Evolutionary conservation across 2,113 vertebrate species (phyloP), one percentile per base, ranked within the genome.

Genomic region (Cryptoleucopteryx plumbea): DNA sequence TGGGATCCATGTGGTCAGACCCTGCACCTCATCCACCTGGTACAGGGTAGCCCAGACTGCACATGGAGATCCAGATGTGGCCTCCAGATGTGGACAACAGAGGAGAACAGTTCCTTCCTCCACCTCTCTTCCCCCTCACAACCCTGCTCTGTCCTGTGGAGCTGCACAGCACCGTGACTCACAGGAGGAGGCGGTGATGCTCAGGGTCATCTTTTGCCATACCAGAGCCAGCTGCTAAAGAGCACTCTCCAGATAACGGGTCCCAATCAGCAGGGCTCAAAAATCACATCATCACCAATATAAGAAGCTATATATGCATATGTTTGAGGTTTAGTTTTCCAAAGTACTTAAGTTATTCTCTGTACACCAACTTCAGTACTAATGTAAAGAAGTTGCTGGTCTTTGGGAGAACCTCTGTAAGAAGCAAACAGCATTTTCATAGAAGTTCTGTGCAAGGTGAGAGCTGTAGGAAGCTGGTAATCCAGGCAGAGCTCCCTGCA

Each of bases 1-100:
- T 23, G 32, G n/a, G 36, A 58, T 68, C 22, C 0, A 0, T 7
- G 5, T 42, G 23, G 9, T 62, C 61, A 59, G 40, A 52, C 14
- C n/a, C 40, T 36, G 38, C 6, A 15, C 8, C 2, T 0, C 1
- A 4, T 66, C 14, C 23, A 11, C 23, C 45, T 38, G 36, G 29
- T 17, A 10, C 20, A 47, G 9, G 36, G 65, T 26, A 90, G 34
- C 17, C 32, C 22, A 15, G 20, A 12, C 36, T 58, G 32, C 58
- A 40, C 0, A 1, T 11, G 42, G 27, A 56, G 18, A 23, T 79
- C 79, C 56, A 47, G 40, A 23, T 2, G 1, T 14, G 52, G 17
- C 61, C 40, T 74, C 20, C 20, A 32, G 67, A 22, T 23, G 19
- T 29, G 27, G 42, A 20, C 47, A 34, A 12, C 34, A 72, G 38